Conservation (phyloP, 2,113 vertebrate genomes). For the Andinoacara biseriatus region DNA sequence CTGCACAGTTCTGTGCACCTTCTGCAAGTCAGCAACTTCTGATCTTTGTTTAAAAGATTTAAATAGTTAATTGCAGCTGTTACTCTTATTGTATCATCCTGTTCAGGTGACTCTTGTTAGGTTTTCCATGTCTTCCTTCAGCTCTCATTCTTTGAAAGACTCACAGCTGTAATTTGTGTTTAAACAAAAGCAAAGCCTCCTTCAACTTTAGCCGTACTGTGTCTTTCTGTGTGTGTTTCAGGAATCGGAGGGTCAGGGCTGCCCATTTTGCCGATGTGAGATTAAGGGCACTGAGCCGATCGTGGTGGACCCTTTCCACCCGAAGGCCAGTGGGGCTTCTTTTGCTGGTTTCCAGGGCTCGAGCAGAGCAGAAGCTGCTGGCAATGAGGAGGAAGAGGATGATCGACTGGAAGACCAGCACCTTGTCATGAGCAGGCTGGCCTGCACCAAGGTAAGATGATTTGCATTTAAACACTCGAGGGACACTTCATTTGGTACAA, state of each 20-base stretch:
- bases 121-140: not conserved
- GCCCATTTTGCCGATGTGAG: constrained; percentile 97
- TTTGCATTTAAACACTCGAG: not conserved
- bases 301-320: constrained; percentile 96
- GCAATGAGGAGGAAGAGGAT: constrained; percentile 92
- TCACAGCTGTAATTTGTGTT: not conserved
- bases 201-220: not conserved
- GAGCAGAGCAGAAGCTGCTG: constrained; percentile 85
- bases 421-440: constrained; percentile 93
- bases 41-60: not conserved
- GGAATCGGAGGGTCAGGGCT: constrained; percentile 98
- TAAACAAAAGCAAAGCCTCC: not conserved
- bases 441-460: constrained; percentile 86
- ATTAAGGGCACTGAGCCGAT: constrained; percentile 99
- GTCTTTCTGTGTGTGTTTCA: constrained; percentile 31
- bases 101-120: accelerated
- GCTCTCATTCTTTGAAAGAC: not conserved
- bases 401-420: constrained; percentile 92
- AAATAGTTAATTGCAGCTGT: not conserved
- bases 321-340: constrained; percentile 81
- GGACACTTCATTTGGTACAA: not conserved
- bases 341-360: constrained; percentile 85
- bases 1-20: not conserved
- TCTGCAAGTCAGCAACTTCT: not conserved
- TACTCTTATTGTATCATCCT: accelerated